Percentiles rank a stretch among this genome's conserved stretches.
Evolutionary conservation across 2,113 vertebrate species (phyloP).

Genomic region (Helogale parvula): DNA sequence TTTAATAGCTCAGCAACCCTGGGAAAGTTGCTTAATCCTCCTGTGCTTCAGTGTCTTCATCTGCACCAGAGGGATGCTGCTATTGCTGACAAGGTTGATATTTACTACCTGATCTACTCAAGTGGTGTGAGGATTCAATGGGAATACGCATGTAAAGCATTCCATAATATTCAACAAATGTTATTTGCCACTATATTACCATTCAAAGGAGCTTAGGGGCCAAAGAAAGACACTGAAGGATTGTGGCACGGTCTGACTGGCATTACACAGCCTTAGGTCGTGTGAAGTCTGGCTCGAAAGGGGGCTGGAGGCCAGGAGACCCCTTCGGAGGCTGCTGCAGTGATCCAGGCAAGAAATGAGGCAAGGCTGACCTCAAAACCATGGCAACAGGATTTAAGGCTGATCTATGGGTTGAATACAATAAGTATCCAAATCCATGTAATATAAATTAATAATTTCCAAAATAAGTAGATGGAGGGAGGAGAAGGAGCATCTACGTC

Average conservation of each 20-base stretch:
- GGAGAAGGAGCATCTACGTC: not conserved
- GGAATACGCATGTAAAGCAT: not conserved
- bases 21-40: not conserved
- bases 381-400: not conserved
- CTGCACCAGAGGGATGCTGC: not conserved
- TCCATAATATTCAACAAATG: not conserved
- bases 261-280: not conserved
- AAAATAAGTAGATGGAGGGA: not conserved
- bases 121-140: not conserved
- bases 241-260: not conserved
- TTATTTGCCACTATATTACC: not conserved
- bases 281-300: not conserved
- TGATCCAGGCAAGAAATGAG: not conserved
- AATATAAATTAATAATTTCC: not conserved
- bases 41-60: not conserved
- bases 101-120: not conserved
- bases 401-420: not conserved
- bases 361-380: not conserved
- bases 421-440: not conserved
- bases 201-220: not conserved
- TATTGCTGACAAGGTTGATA: not conserved
- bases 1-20: not conserved
- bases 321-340: not conserved
- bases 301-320: not conserved
- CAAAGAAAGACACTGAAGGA: not conserved